Evolutionary conservation across 2,797 vertebrate species (phyloP), one percentile per base, ranked within the genome.

Genomic region (Chrysocyon brachyurus): DNA sequence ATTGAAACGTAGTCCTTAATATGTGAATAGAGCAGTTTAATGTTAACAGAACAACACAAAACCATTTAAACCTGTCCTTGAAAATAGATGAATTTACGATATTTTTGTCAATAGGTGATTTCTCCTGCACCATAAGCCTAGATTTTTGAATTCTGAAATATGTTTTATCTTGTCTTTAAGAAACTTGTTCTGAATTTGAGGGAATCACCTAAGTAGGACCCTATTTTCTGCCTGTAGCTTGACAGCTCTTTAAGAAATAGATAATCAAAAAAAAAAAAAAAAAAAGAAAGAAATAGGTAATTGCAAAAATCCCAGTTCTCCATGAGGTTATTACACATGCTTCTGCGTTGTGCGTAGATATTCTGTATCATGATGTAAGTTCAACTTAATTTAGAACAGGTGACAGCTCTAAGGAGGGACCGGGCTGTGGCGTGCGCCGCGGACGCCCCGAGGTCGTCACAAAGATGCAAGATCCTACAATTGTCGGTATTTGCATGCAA

Each of bases 221-320:
- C 63, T 8, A 49, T 46, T 85, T 77, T 94, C 54, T 88, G n/a
- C 36, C 56, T n/a, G 49, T 70, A 63, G 40, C 79, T 83, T 22
- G n/a, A 46, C 73, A 75, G 46, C 2, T 28, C 96, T 93, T 93
- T 63, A 93, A 40, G 78, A 93, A 90, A 52, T 56, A 88, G 8
- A 21, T 82, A 64, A 85, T 81, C 40, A 6, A 46, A 46, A 46
- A 46, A 46, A 7, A 7, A 7, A 46, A 46, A 46, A 46, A 46
- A 6, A 40, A 40, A 40, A 40, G 36, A 40, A 6, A 40, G 36
- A 40, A 36, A 36, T 40, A 88, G 8, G 24, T 82, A 75, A 85
- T 77, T 57, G 31, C 9, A 73, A 59, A 95, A 90, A 9, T 19
- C 16, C 28, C 36, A 19, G 17, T n/a, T 94, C 16, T 94, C 82